A percentile compares a stretch with the other conserved stretches of the same genome.
Conservation (phyloP, 2,888 invertebrate species). For the Schrankia costaestrigalis region DNA sequence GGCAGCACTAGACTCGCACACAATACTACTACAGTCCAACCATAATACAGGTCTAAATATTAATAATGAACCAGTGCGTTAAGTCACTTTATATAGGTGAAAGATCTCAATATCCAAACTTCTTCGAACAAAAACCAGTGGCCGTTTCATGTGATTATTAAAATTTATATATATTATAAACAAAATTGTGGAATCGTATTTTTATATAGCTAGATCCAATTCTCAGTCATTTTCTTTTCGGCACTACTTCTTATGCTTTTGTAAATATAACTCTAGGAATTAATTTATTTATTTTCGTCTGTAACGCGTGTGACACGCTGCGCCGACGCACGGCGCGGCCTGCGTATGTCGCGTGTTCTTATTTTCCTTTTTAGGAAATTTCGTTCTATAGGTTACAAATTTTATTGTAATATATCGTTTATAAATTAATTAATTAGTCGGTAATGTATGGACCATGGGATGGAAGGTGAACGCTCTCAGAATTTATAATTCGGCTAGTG, state of each 20-base stretch:
- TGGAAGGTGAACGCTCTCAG: constrained; percentile 72
- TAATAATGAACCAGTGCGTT: constrained; percentile 52
- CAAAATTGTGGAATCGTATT: constrained; percentile 58
- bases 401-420: constrained; percentile 76
- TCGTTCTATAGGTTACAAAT: constrained; percentile 79
- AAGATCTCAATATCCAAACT: constrained; percentile 75
- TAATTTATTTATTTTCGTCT: constrained; percentile 76
- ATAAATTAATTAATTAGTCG: constrained; percentile 54
- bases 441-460: constrained; percentile 75
- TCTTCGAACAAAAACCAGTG: constrained; percentile 73
- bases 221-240: constrained; percentile 64
- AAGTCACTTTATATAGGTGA: constrained; percentile 46
- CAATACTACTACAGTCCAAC: constrained; percentile 36
- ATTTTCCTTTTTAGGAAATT: constrained; percentile 72
- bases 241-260: constrained; percentile 73
- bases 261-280: constrained; percentile 73
- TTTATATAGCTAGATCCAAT: constrained; percentile 74
- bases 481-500: constrained; percentile 71
- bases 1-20: constrained; percentile 25
- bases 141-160: constrained; percentile 69
- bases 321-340: constrained; percentile 27
- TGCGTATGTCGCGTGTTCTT: background rate
- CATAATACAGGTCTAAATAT: constrained; percentile 41
- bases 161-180: constrained; percentile 44
- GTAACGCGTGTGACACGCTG: constrained; percentile 36